Evolutionary conservation across 2,113 vertebrate species (phyloP).

Genomic region (Gasterosteus aculeatus): DNA sequence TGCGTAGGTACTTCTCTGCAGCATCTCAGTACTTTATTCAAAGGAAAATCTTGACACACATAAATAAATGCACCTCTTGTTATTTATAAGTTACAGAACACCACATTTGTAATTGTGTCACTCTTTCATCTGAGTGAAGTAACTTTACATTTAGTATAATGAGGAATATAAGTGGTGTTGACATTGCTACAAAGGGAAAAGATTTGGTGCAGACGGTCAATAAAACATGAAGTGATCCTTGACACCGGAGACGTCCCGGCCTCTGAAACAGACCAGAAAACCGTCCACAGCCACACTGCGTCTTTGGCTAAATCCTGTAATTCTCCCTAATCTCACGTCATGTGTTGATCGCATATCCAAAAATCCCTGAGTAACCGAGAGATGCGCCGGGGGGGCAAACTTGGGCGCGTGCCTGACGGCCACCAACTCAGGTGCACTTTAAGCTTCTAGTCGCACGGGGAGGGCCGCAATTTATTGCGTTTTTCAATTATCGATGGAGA

Average conservation of each 20-base stretch:
- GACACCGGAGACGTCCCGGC: neutral
- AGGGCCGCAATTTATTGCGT: neutral
- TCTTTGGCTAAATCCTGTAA: neutral
- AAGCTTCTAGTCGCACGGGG: slow-evolving; percentile 1
- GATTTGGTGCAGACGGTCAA: neutral
- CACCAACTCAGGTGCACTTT: slow-evolving; percentile 30
- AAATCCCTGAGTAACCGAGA: neutral
- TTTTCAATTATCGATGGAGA: neutral
- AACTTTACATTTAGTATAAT: neutral
- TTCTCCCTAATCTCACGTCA: neutral
- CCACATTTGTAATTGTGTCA: neutral
- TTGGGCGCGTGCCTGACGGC: slow-evolving; percentile 5
- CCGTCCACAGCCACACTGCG: neutral
- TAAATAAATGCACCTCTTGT: neutral
- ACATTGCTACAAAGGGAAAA: neutral
- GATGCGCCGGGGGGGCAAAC: slow-evolving; percentile 18
- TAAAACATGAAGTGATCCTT: neutral
- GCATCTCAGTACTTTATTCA: too few species aligned
- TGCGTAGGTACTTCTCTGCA: too few species aligned
- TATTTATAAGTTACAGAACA: too few species aligned
- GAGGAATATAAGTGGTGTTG: neutral
- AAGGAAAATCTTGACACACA: too few species aligned
- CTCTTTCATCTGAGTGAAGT: neutral
- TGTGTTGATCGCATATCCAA: slow-evolving; percentile 4
- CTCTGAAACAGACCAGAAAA: neutral